phyloP scores from a whole-genome alignment of 2,888 invertebrate species.

The Chromoteleia sp. region DNA sequence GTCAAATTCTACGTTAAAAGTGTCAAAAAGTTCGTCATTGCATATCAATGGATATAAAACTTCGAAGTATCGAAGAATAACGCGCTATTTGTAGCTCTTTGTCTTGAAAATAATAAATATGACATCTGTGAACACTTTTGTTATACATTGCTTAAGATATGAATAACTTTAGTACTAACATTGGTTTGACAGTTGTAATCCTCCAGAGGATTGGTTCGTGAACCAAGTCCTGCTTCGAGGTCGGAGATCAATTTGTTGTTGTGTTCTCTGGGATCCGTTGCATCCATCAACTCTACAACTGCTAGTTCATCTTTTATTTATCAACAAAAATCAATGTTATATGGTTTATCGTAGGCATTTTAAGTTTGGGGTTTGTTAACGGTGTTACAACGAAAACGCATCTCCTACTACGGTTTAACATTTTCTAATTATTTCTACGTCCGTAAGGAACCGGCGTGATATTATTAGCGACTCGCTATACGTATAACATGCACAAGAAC shows the following conservation, averaged over 20 bases:
- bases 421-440: conserved; percentile 7
- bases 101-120: conserved; percentile 43
- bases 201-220: conserved; percentile 78
- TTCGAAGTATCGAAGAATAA: conserved; percentile 20
- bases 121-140: conserved; percentile 67
- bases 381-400: conserved; percentile 33
- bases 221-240: conserved; percentile 78
- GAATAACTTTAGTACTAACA: conserved; percentile 79
- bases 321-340: conserved; percentile 79
- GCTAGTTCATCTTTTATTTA: conserved; percentile 80
- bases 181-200: conserved; percentile 79
- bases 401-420: neutral
- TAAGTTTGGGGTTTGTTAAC: conserved; percentile 37
- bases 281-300: conserved; percentile 81
- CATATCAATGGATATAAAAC: conserved; percentile 39
- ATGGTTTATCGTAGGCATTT: conserved; percentile 51
- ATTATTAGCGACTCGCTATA: conserved; percentile 2
- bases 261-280: conserved; percentile 79
- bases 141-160: conserved; percentile 62
- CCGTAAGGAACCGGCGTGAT: conserved; percentile 62
- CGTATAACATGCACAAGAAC: conserved; percentile 24
- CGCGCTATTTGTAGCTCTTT: neutral
- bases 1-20: neutral
- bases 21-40: conserved; percentile 8
- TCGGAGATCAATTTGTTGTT: conserved; percentile 74